Conservation (phyloP, 2,113 vertebrate genomes). For the Ptilorrhoa leucosticta region DNA sequence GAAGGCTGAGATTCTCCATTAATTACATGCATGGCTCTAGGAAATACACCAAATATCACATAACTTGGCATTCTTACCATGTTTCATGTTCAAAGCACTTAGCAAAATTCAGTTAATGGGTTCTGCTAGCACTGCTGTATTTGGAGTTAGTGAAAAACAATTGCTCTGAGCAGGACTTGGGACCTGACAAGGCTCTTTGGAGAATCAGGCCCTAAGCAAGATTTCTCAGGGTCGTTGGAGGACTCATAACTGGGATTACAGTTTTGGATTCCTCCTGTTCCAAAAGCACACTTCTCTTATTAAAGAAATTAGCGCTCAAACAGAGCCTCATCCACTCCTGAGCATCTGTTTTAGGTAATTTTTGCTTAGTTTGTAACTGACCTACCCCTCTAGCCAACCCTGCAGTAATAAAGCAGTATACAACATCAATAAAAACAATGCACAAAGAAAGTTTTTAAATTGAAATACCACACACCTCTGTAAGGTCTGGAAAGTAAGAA, state of each 20-base stretch:
- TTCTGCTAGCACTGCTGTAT: not conserved
- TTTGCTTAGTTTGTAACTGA: not conserved
- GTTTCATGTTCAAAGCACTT: slow-evolving; percentile 4
- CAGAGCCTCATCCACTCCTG: not conserved
- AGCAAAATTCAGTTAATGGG: not conserved
- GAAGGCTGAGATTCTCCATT: not conserved
- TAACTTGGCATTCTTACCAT: not conserved
- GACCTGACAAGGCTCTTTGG: not conserved
- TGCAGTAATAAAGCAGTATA: not conserved
- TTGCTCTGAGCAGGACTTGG: not conserved
- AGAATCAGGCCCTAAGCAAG: not conserved
- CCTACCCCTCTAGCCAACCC: not conserved
- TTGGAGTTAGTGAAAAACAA: not conserved
- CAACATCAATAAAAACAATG: not conserved
- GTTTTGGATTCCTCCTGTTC: not conserved
- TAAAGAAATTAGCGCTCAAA: not conserved
- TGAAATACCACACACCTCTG: not conserved
- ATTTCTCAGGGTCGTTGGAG: not conserved
- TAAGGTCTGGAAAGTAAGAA: not conserved
- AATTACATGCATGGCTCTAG: not conserved
- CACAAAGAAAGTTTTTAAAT: not conserved
- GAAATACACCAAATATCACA: slow-evolving; percentile 17
- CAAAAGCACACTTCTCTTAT: not conserved
- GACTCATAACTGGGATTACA: not conserved
- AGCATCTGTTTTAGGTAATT: not conserved